These are phyloP conservation scores for Piaya cayana DNA, from an alignment of 2,113 vertebrate species.

Conservation along the genomic window DNA sequence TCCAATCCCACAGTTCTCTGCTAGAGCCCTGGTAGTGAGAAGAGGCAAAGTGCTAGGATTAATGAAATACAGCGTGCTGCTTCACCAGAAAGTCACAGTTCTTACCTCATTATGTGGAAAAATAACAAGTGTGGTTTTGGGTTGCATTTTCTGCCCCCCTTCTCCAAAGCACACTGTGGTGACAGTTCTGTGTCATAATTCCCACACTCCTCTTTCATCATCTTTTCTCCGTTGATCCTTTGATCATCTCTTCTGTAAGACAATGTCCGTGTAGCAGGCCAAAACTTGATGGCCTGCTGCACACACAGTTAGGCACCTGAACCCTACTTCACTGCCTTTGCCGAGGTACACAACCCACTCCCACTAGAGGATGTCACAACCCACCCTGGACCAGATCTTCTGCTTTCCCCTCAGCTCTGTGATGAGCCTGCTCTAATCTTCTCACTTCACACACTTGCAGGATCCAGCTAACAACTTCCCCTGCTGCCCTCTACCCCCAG, in stretches of 20 bases:
- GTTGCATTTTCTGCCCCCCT: background rate
- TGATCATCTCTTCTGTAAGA: background rate
- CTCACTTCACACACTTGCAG: background rate
- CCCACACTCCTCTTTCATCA: background rate
- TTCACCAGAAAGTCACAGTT: background rate
- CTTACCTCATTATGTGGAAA: background rate
- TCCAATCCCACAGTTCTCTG: background rate
- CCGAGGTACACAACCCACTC: background rate
- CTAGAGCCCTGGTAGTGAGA: background rate
- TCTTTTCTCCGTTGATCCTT: background rate
- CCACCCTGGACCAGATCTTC: background rate
- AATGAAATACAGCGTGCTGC: background rate
- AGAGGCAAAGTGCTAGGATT: background rate
- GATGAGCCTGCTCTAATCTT: constrained; percentile 42
- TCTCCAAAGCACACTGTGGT: background rate
- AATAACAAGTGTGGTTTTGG: background rate
- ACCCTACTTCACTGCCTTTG: background rate
- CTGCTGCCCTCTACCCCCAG: background rate
- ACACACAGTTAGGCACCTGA: background rate
- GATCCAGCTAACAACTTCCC: constrained; percentile 33
- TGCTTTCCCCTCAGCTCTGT: background rate
- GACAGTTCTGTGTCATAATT: background rate
- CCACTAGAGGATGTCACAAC: background rate
- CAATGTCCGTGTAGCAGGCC: background rate
- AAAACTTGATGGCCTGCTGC: background rate